phyloP scores from a whole-genome alignment of 2,797 vertebrate genomes.

The Pipistrellus nathusii region DNA sequence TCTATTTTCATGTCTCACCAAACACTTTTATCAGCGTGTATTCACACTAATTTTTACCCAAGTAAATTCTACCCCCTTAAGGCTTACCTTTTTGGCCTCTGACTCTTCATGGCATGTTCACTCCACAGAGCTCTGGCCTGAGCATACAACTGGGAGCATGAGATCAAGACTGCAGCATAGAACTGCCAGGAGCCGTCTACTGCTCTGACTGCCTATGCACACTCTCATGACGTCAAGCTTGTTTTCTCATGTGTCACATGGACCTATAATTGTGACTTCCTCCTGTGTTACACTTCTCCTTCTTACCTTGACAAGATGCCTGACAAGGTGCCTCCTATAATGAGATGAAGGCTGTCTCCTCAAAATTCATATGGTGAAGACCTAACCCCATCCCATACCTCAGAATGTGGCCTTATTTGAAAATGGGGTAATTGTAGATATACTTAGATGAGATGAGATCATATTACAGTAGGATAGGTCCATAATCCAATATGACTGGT shows the following conservation, averaged over 20 bases:
- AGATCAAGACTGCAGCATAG: not conserved
- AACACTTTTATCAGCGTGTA: constrained; percentile 55
- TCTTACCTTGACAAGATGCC: not conserved
- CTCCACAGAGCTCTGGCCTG: not conserved
- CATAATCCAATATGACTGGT: not conserved
- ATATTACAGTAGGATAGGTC: not conserved
- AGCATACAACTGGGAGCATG: not conserved
- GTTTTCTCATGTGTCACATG: not conserved
- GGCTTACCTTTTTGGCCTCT: constrained; percentile 4
- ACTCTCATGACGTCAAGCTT: not conserved
- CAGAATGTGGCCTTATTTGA: not conserved
- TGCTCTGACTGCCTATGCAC: not conserved
- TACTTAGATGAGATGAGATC: not conserved
- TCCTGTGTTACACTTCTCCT: not conserved
- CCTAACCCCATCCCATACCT: not conserved
- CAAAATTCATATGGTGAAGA: not conserved
- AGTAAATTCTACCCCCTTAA: constrained; percentile 26
- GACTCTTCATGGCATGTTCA: not conserved
- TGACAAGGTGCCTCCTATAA: not conserved
- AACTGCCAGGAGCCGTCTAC: not conserved
- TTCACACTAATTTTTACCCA: constrained; percentile 50
- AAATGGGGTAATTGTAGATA: not conserved
- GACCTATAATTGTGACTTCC: not conserved
- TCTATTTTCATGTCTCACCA: constrained; percentile 58
- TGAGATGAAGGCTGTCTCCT: not conserved